Evolutionary conservation across 2,888 invertebrate genomes (phyloP).

Genomic region (Metellina segmentata): DNA sequence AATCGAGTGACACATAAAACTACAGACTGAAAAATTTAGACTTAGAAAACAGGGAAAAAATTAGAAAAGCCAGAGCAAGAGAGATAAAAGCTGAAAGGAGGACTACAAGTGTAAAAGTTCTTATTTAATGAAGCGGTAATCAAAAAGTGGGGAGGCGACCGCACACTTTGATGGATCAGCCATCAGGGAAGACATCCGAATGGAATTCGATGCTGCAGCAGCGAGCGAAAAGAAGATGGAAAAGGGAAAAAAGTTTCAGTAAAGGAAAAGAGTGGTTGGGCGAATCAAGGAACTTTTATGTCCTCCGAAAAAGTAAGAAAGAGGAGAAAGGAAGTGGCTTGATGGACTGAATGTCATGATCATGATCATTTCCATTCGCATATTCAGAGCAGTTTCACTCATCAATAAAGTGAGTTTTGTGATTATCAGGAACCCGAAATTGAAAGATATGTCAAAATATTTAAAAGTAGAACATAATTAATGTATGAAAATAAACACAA

Average conservation of each 20-base stretch:
- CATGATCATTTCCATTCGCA: slow-evolving; percentile 21
- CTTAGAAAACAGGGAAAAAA: neutral
- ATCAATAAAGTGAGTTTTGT: neutral
- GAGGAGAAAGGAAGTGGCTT: slow-evolving; percentile 12
- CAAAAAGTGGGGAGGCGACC: slow-evolving; percentile 61
- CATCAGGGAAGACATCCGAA: slow-evolving; percentile 63
- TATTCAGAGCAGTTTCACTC: slow-evolving; percentile 6
- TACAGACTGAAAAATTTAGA: neutral
- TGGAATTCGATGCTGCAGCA: slow-evolving; percentile 42
- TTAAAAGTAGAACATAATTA: too few species aligned
- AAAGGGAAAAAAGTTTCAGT: slow-evolving; percentile 14
- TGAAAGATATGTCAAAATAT: too few species aligned
- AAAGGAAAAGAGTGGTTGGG: slow-evolving; percentile 28
- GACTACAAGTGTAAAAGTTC: slow-evolving; percentile 72
- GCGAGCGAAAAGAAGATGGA: slow-evolving; percentile 8
- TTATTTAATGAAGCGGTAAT: slow-evolving; percentile 76
- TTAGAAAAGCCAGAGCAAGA: neutral
- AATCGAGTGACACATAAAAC: too few species aligned
- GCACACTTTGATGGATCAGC: slow-evolving; percentile 72
- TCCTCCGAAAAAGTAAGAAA: neutral
- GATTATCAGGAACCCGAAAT: too few species aligned
- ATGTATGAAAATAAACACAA: too few species aligned
- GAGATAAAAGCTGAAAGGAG: neutral
- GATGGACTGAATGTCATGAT: slow-evolving; percentile 27
- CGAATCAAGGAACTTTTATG: slow-evolving; percentile 16